phyloP scores from a whole-genome alignment of 1,140 invertebrate species.

The Drosophila erecta region DNA sequence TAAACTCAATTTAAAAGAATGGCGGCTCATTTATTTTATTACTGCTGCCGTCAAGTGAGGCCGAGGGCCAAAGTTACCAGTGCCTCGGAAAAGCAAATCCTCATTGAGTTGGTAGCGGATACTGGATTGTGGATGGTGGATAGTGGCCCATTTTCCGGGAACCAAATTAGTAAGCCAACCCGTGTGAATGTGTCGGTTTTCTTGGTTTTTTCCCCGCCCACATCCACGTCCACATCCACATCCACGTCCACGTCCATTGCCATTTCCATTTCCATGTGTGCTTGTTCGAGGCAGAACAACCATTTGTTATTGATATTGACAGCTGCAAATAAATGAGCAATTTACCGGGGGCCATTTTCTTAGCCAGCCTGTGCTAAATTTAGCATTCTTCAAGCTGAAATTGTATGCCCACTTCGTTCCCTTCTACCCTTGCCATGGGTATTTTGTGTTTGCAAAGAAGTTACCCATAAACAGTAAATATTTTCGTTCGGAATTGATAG shows the following conservation, averaged over 20 bases:
- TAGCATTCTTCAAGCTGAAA: slow-evolving; percentile 48
- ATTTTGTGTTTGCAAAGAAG: slow-evolving; percentile 26
- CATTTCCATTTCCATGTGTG: slow-evolving; percentile 30
- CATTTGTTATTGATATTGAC: slow-evolving; percentile 84
- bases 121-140: slow-evolving; percentile 4
- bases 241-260: too few relatives aligned
- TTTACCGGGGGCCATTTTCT: slow-evolving; percentile 60
- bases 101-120: not conserved
- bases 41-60: slow-evolving; percentile 64
- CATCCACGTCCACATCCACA: not conserved
- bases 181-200: slow-evolving; percentile 20
- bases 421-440: slow-evolving; percentile 1
- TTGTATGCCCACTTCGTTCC: slow-evolving; percentile 25
- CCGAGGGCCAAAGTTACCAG: slow-evolving; percentile 70
- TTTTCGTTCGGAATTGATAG: slow-evolving; percentile 32
- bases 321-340: slow-evolving; percentile 83
- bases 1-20: slow-evolving; percentile 84
- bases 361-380: slow-evolving; percentile 60
- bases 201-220: not conserved
- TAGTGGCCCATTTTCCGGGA: slow-evolving; percentile 70
- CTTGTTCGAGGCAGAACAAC: slow-evolving; percentile 74
- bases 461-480: slow-evolving; percentile 38
- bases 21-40: slow-evolving; percentile 83
- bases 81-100: slow-evolving; percentile 38
- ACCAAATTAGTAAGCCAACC: slow-evolving; percentile 47